A percentile compares a stretch with the other conserved stretches of the same genome.
These are phyloP conservation scores for Mycetomoellerius zeteki DNA, from an alignment of 1,140 invertebrate species.

Conservation along the genomic window DNA sequence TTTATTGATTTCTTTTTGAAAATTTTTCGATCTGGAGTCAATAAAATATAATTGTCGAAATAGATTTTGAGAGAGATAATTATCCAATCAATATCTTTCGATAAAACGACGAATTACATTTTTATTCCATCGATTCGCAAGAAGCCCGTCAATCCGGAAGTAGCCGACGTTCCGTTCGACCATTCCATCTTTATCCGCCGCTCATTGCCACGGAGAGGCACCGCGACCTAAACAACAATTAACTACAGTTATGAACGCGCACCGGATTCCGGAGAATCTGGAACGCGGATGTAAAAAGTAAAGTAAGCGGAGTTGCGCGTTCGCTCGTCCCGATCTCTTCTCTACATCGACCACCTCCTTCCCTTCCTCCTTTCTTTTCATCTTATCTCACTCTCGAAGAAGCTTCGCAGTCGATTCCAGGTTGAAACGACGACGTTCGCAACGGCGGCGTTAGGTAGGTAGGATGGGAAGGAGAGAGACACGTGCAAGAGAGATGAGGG, in stretches of 20 bases:
- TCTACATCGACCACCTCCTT: constrained; percentile 44
- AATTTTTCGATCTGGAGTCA: background rate
- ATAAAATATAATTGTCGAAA: too few relatives aligned
- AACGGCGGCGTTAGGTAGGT: background rate
- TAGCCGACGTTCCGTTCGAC: constrained; percentile 11
- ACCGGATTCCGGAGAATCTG: constrained; percentile 78
- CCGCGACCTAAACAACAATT: constrained; percentile 76
- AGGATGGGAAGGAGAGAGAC: background rate
- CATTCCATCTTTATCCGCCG: constrained; percentile 31
- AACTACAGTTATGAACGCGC: constrained; percentile 76
- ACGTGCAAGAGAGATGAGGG: constrained; percentile 30
- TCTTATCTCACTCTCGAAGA: constrained; percentile 23
- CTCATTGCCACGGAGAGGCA: constrained; percentile 55
- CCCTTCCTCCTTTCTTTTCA: constrained; percentile 18
- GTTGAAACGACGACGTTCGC: constrained; percentile 52
- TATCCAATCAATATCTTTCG: background rate
- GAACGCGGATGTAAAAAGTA: constrained; percentile 78
- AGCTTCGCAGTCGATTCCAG: constrained; percentile 61
- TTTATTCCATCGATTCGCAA: background rate
- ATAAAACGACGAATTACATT: background rate
- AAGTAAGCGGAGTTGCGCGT: constrained; percentile 72
- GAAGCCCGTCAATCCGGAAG: constrained; percentile 38
- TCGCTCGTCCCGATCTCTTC: constrained; percentile 47
- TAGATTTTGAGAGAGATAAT: background rate
- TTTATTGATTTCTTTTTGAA: background rate